Evolutionary conservation across 1,140 invertebrate genomes (phyloP).

Genomic region (Hormaphis cornu): DNA sequence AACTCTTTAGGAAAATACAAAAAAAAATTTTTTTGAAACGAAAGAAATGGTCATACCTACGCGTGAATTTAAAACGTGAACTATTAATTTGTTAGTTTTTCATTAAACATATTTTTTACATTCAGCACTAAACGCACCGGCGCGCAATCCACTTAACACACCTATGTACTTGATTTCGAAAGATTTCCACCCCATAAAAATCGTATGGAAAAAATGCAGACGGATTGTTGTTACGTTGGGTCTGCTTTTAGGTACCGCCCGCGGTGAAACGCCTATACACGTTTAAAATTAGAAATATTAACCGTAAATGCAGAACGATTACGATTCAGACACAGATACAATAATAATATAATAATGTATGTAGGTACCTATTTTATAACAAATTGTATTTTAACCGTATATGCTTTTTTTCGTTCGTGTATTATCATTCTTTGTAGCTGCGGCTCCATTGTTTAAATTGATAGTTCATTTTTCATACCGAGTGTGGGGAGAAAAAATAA

Average conservation of each 20-base stretch:
- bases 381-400: conserved; percentile 28
- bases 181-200: background rate
- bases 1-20: too few relatives aligned
- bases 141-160: too few relatives aligned
- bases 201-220: conserved; percentile 3
- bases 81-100: too few relatives aligned
- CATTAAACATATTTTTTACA: too few relatives aligned
- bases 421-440: background rate
- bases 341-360: background rate
- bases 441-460: conserved; percentile 27
- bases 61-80: too few relatives aligned
- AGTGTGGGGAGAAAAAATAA: conserved; percentile 22
- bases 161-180: background rate
- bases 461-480: conserved; percentile 15
- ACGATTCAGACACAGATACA: conserved; percentile 2
- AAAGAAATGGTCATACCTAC: too few relatives aligned
- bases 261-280: conserved; percentile 15
- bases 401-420: conserved; percentile 8
- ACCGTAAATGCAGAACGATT: too few relatives aligned
- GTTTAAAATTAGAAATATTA: conserved; percentile 32
- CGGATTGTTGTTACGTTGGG: conserved; percentile 28
- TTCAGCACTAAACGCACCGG: too few relatives aligned
- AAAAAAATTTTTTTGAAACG: too few relatives aligned
- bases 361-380: conserved; percentile 2
- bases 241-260: conserved; percentile 23